Conservation (phyloP, 2,888 invertebrate genomes). For the Hoplodrina ambigua region DNA sequence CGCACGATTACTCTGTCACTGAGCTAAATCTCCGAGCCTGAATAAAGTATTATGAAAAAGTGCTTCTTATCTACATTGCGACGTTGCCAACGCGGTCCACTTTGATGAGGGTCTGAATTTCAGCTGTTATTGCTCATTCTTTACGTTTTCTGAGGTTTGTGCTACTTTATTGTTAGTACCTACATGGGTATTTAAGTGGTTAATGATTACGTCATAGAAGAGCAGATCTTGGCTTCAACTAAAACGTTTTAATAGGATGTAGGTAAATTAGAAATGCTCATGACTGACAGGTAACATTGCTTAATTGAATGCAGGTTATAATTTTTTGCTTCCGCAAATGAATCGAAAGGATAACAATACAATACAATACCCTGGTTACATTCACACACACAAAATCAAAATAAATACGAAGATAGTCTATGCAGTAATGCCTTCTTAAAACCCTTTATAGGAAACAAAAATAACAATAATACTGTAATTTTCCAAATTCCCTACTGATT, state of each 20-base stretch:
- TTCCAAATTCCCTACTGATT: slow-evolving; percentile 59
- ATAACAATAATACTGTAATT: slow-evolving; percentile 43
- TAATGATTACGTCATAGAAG: background rate
- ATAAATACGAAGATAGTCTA: background rate
- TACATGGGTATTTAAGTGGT: background rate
- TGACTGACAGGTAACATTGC: too few species aligned
- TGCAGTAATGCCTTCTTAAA: background rate
- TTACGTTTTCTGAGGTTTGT: slow-evolving; percentile 17
- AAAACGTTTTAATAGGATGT: background rate
- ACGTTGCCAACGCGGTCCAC: slow-evolving; percentile 69
- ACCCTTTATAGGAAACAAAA: slow-evolving; percentile 11
- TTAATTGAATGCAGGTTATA: background rate
- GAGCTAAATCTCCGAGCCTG: slow-evolving; percentile 84
- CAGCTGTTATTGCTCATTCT: slow-evolving; percentile 61
- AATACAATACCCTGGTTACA: background rate
- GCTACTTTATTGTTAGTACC: background rate
- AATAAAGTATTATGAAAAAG: slow-evolving; percentile 90
- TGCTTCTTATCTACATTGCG: slow-evolving; percentile 85
- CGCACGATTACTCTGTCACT: slow-evolving; percentile 88
- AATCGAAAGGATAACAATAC: background rate
- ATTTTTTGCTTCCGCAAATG: background rate
- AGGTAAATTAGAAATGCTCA: background rate
- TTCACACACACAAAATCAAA: background rate
- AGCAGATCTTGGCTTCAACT: background rate
- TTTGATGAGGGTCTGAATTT: slow-evolving; percentile 86